These are phyloP conservation scores for Ursus arctos DNA, from an alignment of 2,113 vertebrate genomes.

Conservation along the genomic window DNA sequence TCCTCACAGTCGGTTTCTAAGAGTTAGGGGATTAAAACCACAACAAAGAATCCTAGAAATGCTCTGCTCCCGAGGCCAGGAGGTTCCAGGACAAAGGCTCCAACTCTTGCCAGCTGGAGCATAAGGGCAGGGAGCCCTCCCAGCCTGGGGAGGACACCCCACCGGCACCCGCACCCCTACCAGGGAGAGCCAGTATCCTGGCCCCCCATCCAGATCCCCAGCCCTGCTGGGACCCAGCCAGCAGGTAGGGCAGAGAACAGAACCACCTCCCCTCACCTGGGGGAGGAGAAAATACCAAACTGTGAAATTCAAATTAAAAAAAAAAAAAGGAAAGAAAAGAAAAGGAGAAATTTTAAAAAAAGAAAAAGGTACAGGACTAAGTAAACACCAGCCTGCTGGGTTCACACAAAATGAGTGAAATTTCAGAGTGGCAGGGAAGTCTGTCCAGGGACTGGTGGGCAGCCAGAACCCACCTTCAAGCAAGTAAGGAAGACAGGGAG, in stretches of 20 bases:
- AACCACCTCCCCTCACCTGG: conserved; percentile 43
- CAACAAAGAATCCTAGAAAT: conserved; percentile 52
- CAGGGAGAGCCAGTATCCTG: neutral
- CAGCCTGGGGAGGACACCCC: conserved; percentile 53
- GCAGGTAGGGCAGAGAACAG: conserved; percentile 64
- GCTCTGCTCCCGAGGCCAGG: conserved; percentile 57
- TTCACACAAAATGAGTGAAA: conserved; percentile 77
- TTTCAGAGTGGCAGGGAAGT: neutral
- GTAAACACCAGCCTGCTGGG: conserved; percentile 89
- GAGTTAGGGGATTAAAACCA: conserved; percentile 75
- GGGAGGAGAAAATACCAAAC: conserved; percentile 78
- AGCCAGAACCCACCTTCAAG: conserved; percentile 69
- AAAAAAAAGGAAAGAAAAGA: neutral
- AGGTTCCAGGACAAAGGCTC: conserved; percentile 50
- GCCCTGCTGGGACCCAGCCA: conserved; percentile 63
- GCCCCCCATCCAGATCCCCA: neutral
- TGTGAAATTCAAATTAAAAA: conserved; percentile 55
- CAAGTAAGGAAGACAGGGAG: conserved; percentile 14
- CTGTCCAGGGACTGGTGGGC: neutral
- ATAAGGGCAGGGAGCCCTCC: conserved; percentile 40
- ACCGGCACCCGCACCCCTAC: neutral
- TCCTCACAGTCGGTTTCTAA: conserved; percentile 67
- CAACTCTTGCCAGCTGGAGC: neutral
- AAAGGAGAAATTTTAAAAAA: neutral
- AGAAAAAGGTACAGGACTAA: conserved; percentile 47